Percentiles rank a stretch among this genome's conserved stretches.
Conservation (phyloP, 2,888 invertebrate genomes). For the Falcaria lacertinaria region DNA sequence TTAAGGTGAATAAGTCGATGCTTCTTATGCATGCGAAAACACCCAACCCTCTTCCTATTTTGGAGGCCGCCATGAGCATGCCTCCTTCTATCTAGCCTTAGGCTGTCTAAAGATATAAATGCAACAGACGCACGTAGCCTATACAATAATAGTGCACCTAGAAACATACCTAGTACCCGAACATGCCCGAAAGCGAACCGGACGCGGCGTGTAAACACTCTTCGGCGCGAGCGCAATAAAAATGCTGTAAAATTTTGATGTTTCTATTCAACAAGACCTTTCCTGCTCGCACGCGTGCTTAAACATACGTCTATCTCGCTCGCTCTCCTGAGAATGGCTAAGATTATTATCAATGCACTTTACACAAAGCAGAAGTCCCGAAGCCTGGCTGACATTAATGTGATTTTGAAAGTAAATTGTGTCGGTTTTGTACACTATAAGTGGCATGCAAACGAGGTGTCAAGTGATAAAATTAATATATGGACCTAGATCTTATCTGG, state of each 20-base stretch:
- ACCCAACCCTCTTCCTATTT: too few species aligned
- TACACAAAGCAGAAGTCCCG: conserved; percentile 77
- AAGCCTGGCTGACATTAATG: conserved; percentile 70
- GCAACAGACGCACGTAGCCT: too few species aligned
- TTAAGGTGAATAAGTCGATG: too few species aligned
- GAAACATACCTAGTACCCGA: conserved; percentile 37
- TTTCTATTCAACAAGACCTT: conserved; percentile 66
- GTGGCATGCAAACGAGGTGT: conserved; percentile 66
- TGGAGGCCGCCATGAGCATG: too few species aligned
- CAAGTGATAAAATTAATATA: conserved; percentile 74
- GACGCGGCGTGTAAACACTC: conserved; percentile 69
- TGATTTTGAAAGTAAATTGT: conserved; percentile 75
- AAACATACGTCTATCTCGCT: conserved; percentile 32
- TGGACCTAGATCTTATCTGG: conserved; percentile 48
- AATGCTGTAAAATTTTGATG: conserved; percentile 79
- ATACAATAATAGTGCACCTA: conserved; percentile 19
- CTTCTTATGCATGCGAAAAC: too few species aligned
- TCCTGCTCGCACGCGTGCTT: conserved; percentile 28
- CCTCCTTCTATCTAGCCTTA: too few species aligned
- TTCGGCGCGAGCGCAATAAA: conserved; percentile 71
- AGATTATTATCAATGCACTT: conserved; percentile 79
- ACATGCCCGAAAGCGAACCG: conserved; percentile 42
- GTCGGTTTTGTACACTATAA: conserved; percentile 68
- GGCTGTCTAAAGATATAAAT: too few species aligned
- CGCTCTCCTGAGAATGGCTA: conserved; percentile 56